phyloP scores from a whole-genome alignment of 2,797 vertebrate genomes.

The Ctenopoma kingsleyae region DNA sequence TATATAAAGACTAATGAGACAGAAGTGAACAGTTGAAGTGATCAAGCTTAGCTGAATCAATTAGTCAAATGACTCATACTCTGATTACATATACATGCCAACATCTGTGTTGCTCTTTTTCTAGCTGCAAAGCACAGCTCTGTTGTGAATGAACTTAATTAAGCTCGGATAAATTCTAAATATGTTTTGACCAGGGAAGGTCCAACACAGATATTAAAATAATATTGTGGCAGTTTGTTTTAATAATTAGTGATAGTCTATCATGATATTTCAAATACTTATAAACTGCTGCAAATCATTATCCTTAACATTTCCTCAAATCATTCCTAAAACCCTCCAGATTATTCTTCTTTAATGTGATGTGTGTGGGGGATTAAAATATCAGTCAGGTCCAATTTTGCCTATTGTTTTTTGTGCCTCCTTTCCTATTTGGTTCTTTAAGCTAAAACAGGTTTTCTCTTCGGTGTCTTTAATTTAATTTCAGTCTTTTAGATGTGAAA shows the following conservation, averaged over 20 bases:
- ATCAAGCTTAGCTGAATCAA: conserved; percentile 40
- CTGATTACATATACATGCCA: conserved; percentile 20
- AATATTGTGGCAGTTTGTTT: background rate
- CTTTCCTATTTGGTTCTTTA: too few relatives aligned
- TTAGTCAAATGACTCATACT: conserved; percentile 50
- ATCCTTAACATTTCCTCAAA: background rate
- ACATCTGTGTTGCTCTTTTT: background rate
- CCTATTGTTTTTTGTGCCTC: too few relatives aligned
- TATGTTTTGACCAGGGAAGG: background rate
- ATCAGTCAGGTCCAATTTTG: too few relatives aligned
- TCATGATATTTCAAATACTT: too few relatives aligned
- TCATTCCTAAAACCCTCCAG: background rate
- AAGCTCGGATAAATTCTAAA: background rate
- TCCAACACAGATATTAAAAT: background rate
- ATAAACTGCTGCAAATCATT: background rate
- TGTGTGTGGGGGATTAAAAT: background rate
- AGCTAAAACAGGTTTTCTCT: too few relatives aligned
- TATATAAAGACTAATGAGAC: conserved; percentile 32
- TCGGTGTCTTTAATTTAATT: too few relatives aligned
- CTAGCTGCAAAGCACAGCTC: conserved; percentile 13
- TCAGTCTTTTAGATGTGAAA: too few relatives aligned
- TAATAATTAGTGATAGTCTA: background rate
- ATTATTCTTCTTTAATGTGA: background rate
- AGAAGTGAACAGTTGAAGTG: conserved; percentile 26
- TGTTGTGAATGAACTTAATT: background rate